phyloP scores from a whole-genome alignment of 2,888 invertebrate genomes.

The Scelioninae gen. 2 region DNA sequence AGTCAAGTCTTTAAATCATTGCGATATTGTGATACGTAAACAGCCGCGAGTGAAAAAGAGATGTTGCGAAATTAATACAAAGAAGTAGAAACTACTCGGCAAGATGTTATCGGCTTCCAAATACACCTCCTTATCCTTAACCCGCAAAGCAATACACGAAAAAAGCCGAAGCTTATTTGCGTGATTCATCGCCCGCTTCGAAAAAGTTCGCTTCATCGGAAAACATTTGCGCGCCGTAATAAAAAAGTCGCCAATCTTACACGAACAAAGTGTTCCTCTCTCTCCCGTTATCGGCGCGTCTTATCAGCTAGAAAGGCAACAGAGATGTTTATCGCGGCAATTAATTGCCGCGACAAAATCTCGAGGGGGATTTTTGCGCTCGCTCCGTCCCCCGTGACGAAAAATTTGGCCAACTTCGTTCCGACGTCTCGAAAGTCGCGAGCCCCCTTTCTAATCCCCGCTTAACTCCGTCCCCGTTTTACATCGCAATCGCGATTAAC shows the following conservation, averaged over 20 bases:
- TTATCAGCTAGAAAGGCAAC: slow-evolving; percentile 49
- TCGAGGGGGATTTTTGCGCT: slow-evolving; percentile 43
- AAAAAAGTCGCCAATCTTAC: slow-evolving; percentile 46
- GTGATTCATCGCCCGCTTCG: slow-evolving; percentile 42
- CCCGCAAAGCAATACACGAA: slow-evolving; percentile 30
- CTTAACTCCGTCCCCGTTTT: too few species aligned
- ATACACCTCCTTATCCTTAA: slow-evolving; percentile 38
- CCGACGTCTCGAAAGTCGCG: too few species aligned
- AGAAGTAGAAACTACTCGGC: slow-evolving; percentile 27
- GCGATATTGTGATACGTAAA: too few species aligned
- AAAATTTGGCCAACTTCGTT: slow-evolving; percentile 31
- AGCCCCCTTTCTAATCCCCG: too few species aligned
- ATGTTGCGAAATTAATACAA: slow-evolving; percentile 35
- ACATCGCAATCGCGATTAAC: too few species aligned
- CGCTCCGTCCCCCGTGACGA: neutral
- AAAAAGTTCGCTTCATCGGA: slow-evolving; percentile 45
- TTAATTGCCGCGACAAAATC: slow-evolving; percentile 56
- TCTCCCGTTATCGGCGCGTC: slow-evolving; percentile 35
- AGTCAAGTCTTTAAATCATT: too few species aligned
- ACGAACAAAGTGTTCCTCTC: slow-evolving; percentile 45
- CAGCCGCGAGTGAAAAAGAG: slow-evolving; percentile 7
- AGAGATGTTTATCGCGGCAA: slow-evolving; percentile 47
- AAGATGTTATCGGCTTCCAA: slow-evolving; percentile 44
- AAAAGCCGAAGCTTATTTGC: slow-evolving; percentile 44
- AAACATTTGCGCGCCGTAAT: slow-evolving; percentile 48